These are phyloP conservation scores for Pseudopodoces humilis DNA, from an alignment of 2,113 vertebrate species.

Conservation along the genomic window DNA sequence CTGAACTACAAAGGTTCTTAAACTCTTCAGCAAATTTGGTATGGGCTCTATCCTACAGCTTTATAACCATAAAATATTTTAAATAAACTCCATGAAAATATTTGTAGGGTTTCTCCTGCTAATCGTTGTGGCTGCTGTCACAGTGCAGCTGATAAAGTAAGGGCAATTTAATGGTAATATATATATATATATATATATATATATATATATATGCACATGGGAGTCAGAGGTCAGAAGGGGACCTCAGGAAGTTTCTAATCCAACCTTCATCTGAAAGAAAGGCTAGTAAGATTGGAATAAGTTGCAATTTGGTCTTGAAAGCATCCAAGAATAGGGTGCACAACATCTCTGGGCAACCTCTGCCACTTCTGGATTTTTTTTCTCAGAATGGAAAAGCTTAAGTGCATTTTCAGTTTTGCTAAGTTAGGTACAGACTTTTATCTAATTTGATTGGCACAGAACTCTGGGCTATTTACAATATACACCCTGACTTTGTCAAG, in stretches of 20 bases:
- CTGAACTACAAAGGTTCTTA: constrained; percentile 14
- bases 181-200: neutral
- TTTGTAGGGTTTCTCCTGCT: neutral
- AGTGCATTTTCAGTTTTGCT: neutral
- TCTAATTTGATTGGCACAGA: neutral
- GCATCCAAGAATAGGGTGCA: neutral
- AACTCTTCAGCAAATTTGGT: constrained; percentile 11
- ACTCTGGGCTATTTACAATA: neutral
- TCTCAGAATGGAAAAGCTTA: neutral
- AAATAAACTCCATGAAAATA: constrained; percentile 3
- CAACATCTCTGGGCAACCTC: neutral
- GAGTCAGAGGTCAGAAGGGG: neutral
- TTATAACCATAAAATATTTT: constrained; percentile 31
- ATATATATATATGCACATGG: neutral
- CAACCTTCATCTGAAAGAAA: neutral
- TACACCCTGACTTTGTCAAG: neutral
- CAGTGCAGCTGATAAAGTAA: neutral
- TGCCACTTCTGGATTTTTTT: neutral
- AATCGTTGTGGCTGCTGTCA: neutral
- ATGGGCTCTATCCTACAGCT: neutral
- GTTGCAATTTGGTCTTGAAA: neutral
- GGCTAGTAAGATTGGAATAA: neutral
- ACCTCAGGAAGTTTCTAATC: neutral
- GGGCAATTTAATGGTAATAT: neutral
- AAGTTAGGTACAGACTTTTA: neutral